Evolutionary conservation across 2,797 vertebrate species (phyloP).

Genomic region (Margarornis squamiger): DNA sequence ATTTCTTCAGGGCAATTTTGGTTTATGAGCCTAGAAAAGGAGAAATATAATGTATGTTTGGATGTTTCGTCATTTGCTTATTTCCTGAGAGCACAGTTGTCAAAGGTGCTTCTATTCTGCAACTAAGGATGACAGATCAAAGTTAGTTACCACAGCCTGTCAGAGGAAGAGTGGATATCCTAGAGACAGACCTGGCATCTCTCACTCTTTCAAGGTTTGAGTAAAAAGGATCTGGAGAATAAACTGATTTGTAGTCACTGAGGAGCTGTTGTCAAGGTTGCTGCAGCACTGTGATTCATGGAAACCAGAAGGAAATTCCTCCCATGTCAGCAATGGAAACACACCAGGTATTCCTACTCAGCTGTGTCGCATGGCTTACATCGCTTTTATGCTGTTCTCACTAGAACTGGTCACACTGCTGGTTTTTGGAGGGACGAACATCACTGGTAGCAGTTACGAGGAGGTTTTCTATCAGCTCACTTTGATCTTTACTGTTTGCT

Average conservation of each 20-base stretch:
- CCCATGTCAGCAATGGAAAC: rapidly evolving
- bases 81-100: neutral
- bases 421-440: neutral
- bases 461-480: rapidly evolving
- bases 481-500: neutral
- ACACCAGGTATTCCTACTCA: neutral
- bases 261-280: neutral
- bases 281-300: rapidly evolving
- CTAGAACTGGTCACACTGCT: neutral
- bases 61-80: neutral
- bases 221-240: neutral
- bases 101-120: neutral
- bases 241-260: neutral
- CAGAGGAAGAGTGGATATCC: neutral
- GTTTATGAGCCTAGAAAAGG: neutral
- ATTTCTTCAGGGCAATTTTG: neutral
- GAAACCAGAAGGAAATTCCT: neutral
- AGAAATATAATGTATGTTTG: neutral
- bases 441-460: rapidly evolving
- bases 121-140: neutral
- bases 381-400: neutral
- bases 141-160: neutral
- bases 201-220: too few species aligned
- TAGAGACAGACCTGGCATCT: neutral
- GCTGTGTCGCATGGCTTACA: neutral